These are phyloP conservation scores for Phoebastria nigripes DNA, from an alignment of 2,797 vertebrate species.

Conservation along the genomic window DNA sequence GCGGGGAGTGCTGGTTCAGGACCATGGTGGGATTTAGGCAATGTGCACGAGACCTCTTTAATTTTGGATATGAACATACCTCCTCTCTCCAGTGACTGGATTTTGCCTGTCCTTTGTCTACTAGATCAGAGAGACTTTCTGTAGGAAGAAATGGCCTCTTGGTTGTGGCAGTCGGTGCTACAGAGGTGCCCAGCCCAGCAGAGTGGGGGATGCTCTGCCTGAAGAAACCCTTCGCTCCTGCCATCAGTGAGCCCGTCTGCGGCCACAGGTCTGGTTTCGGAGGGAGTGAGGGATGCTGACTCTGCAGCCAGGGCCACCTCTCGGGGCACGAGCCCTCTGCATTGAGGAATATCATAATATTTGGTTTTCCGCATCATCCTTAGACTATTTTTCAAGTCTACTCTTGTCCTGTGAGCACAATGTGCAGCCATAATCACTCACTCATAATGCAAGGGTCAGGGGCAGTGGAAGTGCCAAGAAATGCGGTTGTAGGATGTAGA, in stretches of 20 bases:
- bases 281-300: background rate
- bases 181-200: background rate
- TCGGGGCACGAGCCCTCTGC: background rate
- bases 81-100: background rate
- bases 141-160: background rate
- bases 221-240: background rate
- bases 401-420: background rate
- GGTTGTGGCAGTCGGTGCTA: background rate
- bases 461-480: background rate
- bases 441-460: background rate
- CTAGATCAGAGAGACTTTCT: background rate
- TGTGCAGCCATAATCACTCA: background rate
- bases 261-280: background rate
- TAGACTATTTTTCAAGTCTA: background rate
- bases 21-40: background rate
- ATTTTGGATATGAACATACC: background rate
- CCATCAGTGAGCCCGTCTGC: fast-evolving
- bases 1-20: background rate
- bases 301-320: background rate
- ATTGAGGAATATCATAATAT: background rate
- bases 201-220: background rate
- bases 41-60: background rate
- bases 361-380: background rate
- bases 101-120: background rate
- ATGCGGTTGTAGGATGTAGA: background rate